A percentile compares a stretch with the other conserved stretches of the same genome.
phyloP scores from a whole-genome alignment of 2,888 invertebrate species.

The Gryllus longicercus region DNA sequence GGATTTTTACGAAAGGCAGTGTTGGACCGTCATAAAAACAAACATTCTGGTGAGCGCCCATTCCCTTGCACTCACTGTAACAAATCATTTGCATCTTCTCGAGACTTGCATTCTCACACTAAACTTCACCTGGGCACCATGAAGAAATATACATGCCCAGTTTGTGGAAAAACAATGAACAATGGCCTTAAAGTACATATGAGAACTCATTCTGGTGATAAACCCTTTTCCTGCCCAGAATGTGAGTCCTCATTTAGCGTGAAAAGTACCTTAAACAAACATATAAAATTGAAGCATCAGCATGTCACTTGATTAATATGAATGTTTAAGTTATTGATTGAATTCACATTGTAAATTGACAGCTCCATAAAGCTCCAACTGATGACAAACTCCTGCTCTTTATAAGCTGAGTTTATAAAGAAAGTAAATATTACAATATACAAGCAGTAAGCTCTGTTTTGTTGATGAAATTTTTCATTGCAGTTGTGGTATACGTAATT shows the following conservation, averaged over 20 bases:
- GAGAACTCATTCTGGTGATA: conserved; percentile 36
- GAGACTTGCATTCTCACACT: conserved; percentile 33
- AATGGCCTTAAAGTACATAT: conserved; percentile 37
- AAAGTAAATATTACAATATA: too few relatives aligned
- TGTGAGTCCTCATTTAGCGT: conserved; percentile 37
- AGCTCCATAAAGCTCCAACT: too few relatives aligned
- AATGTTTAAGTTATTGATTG: neutral
- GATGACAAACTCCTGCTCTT: too few relatives aligned
- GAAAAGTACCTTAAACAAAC: conserved; percentile 37
- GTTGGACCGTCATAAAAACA: conserved; percentile 34
- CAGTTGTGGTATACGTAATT: too few relatives aligned
- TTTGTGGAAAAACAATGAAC: conserved; percentile 36
- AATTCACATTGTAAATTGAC: too few relatives aligned
- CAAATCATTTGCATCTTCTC: conserved; percentile 33
- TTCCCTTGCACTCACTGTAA: conserved; percentile 34
- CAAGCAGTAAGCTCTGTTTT: too few relatives aligned
- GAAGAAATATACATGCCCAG: conserved; percentile 34
- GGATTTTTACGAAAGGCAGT: conserved; percentile 33
- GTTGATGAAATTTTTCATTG: too few relatives aligned
- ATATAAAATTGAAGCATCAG: conserved; percentile 35
- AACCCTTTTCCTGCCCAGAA: conserved; percentile 35
- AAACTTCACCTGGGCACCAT: conserved; percentile 34
- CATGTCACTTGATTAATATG: neutral
- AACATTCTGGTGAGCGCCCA: conserved; percentile 34
- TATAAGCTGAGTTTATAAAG: too few relatives aligned